These are phyloP conservation scores for Charanyca ferruginea DNA, from an alignment of 2,888 invertebrate species.

Conservation along the genomic window DNA sequence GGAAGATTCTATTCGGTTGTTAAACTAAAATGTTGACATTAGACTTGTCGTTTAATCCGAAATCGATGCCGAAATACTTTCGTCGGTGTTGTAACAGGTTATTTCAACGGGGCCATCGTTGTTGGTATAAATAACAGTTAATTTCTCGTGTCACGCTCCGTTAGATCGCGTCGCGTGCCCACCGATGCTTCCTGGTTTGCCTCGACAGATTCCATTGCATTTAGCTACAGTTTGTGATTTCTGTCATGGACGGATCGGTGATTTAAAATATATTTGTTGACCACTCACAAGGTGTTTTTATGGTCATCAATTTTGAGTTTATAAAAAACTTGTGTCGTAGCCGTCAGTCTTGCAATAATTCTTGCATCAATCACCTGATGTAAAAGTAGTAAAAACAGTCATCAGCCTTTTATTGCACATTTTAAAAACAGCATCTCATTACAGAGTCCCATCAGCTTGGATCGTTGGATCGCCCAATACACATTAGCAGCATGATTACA, in stretches of 20 bases:
- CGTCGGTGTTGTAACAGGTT: constrained; percentile 83
- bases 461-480: constrained; percentile 47
- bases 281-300: constrained; percentile 13
- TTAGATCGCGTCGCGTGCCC: constrained; percentile 86
- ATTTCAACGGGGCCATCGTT: constrained; percentile 77
- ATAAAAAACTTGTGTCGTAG: constrained; percentile 11
- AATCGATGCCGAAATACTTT: constrained; percentile 80
- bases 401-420: constrained; percentile 53
- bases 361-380: constrained; percentile 18
- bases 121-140: constrained; percentile 88
- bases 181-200: constrained; percentile 82
- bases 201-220: constrained; percentile 74
- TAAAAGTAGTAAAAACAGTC: constrained; percentile 39
- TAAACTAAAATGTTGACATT: constrained; percentile 63
- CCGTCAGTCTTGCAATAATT: constrained; percentile 24
- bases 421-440: constrained; percentile 51
- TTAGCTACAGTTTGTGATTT: constrained; percentile 62
- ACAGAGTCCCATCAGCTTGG: constrained; percentile 40
- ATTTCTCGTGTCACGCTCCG: constrained; percentile 89
- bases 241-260: constrained; percentile 54
- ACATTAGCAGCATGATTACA: constrained; percentile 53
- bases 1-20: constrained; percentile 52
- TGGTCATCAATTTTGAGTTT: constrained; percentile 11
- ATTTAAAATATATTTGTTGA: constrained; percentile 14
- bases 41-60: constrained; percentile 63